Base-by-base conservation (phyloP, 2,113 vertebrate species). In the Lontra canadensis region DNA sequence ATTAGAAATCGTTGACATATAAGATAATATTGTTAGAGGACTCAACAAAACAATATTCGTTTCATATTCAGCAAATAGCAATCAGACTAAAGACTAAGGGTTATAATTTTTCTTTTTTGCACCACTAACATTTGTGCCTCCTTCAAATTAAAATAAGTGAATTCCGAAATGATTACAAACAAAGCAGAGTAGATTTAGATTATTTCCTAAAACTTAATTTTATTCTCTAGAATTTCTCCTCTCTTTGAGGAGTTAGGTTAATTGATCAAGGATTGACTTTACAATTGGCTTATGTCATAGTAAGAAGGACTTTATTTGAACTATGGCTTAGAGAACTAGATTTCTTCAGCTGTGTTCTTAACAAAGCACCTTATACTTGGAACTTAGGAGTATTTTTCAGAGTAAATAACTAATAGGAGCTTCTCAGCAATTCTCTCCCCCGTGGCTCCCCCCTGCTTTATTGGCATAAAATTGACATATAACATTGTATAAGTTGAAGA, bases 271-370 rank as follows among this genome's bases (percentile, higher is more conserved):
- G 71, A 29, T 71, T 71, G 34, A 81, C 88, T 95, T 88, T 55
- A 92, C 1, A 20, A 11, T 85, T 95, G 71, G 13, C 9, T 86
- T 73, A 67, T 59, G 20, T 88, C 15, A 15, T 84, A 49, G 34
- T 83, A 88, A 80, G 71, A 79, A 80, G 63, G 20, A n/a, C 61
- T 94, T 69, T 96, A 63, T 85, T 94, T 86, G 52, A 92, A 87
- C 9, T 93, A 29, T 0, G 78, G 42, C 10, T 81, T 74, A 26
- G 2, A 84, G 23, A 81, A 31, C 69, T 80, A 44, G 23, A 69
- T 85, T 88, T 95, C 79, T 71, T 94, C 84, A 83, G 36, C 36
- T 78, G 3, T 93, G 23, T 94, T 47, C 63, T 63, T 90, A 93
- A 67, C 49, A 90, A 57, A 76, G 34, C 55, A 80, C 36, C 6